Base-by-base conservation (phyloP, 2,113 vertebrate genomes). In the Athene noctua region DNA sequence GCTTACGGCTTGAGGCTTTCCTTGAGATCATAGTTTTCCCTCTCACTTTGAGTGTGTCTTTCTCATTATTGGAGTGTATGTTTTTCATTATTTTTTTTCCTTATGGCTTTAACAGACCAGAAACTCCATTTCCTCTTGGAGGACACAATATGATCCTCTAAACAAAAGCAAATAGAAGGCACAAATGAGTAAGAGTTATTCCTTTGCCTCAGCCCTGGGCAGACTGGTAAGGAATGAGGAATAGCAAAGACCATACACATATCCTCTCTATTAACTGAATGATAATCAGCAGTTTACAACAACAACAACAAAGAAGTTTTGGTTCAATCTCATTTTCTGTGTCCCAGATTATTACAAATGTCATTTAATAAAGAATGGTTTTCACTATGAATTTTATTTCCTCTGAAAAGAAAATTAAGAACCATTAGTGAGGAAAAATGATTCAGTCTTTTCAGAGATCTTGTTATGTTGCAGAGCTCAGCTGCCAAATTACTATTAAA, bases 341-440 rank as follows among this genome's bases (percentile, higher is more conserved):
- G 57, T 79, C 67, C 49, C 78, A 90, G 18, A 11, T 96, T 87
- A 91, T 78, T 86, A 78, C 59, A 85, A 63, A 81, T 85, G 62
- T 81, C 54, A 75, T 94, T 90, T 93, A 94, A 91, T 92, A 82
- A 84, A 79, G 66, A 96, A 75, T 75, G 27, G 75, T 90, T 93
- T 95, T 87, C 73, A 72, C 40, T 59, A 72, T 57, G 61, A 96
- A 78, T 92, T 94, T 90, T 94, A 71, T 96, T 95, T 94, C 46
- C 71, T 92, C 74, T 85, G 67, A 67, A 86, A 91, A 83, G 78
- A 95, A 96, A 86, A 87, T 80, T 90, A 92, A 92, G 66, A 86
- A 82, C 32, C 71, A 92, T 93, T 90, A 94, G 23, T 15, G 49
- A 57, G 61, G 78, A 84, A 79, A 94, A 85, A 87, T 77, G 6